phyloP scores from a whole-genome alignment of 1,140 invertebrate species.

The Lanistes nyassanus region DNA sequence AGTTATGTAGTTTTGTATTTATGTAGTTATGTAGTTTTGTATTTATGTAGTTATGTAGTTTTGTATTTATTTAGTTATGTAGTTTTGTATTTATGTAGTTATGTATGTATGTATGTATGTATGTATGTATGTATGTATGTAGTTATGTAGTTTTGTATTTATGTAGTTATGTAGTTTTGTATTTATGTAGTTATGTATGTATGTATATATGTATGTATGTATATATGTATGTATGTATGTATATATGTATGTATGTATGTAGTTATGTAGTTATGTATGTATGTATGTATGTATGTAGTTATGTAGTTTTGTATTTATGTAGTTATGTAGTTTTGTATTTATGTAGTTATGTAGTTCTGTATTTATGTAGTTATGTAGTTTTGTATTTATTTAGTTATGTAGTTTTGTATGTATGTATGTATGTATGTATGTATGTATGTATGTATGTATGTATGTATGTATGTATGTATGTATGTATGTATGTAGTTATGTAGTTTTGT shows the following conservation, averaged over 20 bases:
- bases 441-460: neutral
- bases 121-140: constrained; percentile 6
- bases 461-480: neutral
- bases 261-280: neutral
- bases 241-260: neutral
- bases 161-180: neutral
- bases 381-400: neutral
- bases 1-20: too few species aligned
- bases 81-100: neutral
- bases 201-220: neutral
- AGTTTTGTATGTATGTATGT: neutral
- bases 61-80: too few species aligned
- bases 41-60: too few species aligned
- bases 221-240: constrained; percentile 1
- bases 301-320: neutral
- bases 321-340: neutral
- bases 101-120: neutral
- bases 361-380: neutral
- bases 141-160: neutral
- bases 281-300: neutral
- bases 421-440: neutral
- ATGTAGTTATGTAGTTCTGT: neutral
- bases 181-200: neutral
- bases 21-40: too few species aligned
- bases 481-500: too few species aligned